Evolutionary conservation across 2,888 invertebrate species (phyloP), one percentile per base, ranked within the genome.

Genomic region (Ectobius pallidus): DNA sequence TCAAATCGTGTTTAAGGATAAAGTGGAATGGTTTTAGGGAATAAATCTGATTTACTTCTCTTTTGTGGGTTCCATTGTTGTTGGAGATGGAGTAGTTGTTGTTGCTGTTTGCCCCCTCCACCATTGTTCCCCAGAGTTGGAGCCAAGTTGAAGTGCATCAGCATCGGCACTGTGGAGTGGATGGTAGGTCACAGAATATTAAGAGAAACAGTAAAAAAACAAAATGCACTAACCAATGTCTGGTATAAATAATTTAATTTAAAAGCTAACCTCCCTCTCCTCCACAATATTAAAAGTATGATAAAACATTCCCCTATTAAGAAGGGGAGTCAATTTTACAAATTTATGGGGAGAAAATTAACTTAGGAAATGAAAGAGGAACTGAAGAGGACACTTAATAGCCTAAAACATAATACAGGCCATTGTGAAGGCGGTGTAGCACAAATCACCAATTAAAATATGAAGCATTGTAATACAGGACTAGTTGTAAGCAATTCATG

Each of bases 101-200:
- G 73, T 81, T 81, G 82, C 79, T 83, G 84, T 82, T 85, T 84
- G 83, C 84, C 81, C 83, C 85, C 84, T 85, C 86, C 85, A 86
- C 87, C 86, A 84, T 85, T 85, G 83, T 85, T 85, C 84, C 83
- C 86, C 85, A 84, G 85, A 86, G 86, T 85, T 85, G 76, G 70
- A 72, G 74, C 71, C 74, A 76, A 75, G 74, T 74, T 74, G 75
- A 76, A 77, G 84, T 84, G 85, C 85, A 85, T 84, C 84, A 83
- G 83, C 74, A 74, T 70, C 74, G 74, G 72, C 63, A 74, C 74
- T 74, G 74, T 72, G 72, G 61, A 72, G 69, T 72, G 74, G 74
- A 74, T 72, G 70, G 72, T 69, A 72, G 73, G 73, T 73, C 70
- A 73, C 73, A 73, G 30, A 73, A 70, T 71, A 71, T 71, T 71